Evolutionary conservation across 53 echinoderm and acorn worm genomes (phyloP), one percentile per base, ranked within the genome.

Genomic region (Echinometra lucunter): DNA sequence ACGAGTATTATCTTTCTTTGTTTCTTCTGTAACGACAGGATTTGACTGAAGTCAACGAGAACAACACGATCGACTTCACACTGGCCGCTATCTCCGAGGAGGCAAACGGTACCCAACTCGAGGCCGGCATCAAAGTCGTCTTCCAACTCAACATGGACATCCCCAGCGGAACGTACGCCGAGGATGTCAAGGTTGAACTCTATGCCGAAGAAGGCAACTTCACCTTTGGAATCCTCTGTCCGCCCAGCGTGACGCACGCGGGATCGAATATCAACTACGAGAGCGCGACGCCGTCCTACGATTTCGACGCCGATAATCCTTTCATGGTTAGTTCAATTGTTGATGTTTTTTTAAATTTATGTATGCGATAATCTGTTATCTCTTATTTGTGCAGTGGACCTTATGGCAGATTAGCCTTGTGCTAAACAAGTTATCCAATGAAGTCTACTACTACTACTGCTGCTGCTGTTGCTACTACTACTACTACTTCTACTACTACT

Each of bases 141-240:
- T 92, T 96, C 74, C 82, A 53, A 25, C 91, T 97, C 63, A 95
- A 82, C 57, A 93, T 95, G 60, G 57, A 47, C 44, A 74, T 97
- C 63, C 97, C 97, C 0, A 74, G 55, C 45, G 75, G 94, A 16
- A 25, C 72, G 2, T 37, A 82, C 57, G 96, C 95, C 11, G 88
- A 93, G 58, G 94, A 95, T 55, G 88, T 97, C 27, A 78, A 80
- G 45, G 57, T 97, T 18, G 97, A 97, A 94, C 90, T 97, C 1
- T 97, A 95, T 88, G 95, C 97, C 30, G 96, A 96, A 21, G 97
- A 97, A 47, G 94, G 74, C 58, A 95, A 96, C 32, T 85, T 93
- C 42, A 96, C 96, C n/a, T 91, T 97, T 30, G 95, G 95, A 2
- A 91, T 97, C 15, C 58, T 97, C 25, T 97, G 97, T 55, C 93